phyloP scores from a whole-genome alignment of 2,797 vertebrate species.

The Eulemur albifrons region DNA sequence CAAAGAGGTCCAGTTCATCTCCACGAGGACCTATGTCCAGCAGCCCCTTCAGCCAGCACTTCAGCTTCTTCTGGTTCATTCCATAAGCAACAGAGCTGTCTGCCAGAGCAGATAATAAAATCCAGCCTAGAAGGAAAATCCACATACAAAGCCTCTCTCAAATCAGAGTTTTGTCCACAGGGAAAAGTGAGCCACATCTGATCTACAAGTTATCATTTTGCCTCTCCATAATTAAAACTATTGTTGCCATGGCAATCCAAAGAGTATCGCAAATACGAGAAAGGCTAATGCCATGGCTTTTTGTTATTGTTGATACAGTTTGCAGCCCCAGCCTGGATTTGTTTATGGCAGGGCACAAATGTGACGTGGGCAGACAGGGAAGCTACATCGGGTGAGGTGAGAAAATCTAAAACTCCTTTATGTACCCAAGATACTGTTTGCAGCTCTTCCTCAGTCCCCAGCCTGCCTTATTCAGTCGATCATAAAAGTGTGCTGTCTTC shows the following conservation, averaged over 20 bases:
- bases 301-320: constrained; percentile 37
- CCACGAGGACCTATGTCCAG: constrained; percentile 9
- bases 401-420: constrained; percentile 43
- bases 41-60: constrained; percentile 49
- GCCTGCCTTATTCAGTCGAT: neutral
- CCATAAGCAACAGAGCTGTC: constrained; percentile 54
- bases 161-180: constrained; percentile 79
- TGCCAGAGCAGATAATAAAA: constrained; percentile 76
- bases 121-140: constrained; percentile 73
- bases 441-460: neutral
- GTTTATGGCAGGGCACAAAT: neutral
- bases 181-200: constrained; percentile 79
- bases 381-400: neutral
- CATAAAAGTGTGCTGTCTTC: neutral
- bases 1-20: constrained; percentile 43
- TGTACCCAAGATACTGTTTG: constrained; percentile 44
- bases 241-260: constrained; percentile 80
- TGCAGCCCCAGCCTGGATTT: constrained; percentile 25
- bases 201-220: constrained; percentile 78
- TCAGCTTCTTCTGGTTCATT: constrained; percentile 46
- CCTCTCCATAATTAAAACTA: constrained; percentile 82
- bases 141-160: constrained; percentile 68
- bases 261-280: constrained; percentile 13
- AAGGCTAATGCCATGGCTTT: constrained; percentile 61
- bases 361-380: constrained; percentile 20